Percentiles rank a stretch among this genome's conserved stretches.
phyloP scores from a whole-genome alignment of 2,113 vertebrate genomes.

The Ophthalmolycus amberensis region DNA sequence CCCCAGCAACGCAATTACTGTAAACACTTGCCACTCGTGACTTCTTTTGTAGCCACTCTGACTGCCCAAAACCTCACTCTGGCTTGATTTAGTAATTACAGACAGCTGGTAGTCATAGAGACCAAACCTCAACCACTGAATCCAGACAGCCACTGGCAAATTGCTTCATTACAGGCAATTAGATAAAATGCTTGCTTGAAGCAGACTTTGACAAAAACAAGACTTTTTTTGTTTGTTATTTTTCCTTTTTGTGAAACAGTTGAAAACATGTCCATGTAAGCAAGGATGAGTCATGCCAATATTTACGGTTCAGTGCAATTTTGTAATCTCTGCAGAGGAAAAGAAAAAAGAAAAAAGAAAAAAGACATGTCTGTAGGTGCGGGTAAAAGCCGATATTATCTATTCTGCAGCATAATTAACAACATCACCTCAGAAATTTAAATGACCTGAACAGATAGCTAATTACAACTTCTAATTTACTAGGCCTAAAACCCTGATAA shows the following conservation, averaged over 20 bases:
- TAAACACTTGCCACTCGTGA: conserved; percentile 31
- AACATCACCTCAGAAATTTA: conserved; percentile 27
- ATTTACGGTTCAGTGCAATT: background rate
- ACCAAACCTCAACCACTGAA: conserved; percentile 60
- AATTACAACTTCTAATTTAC: conserved; percentile 53
- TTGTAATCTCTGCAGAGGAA: background rate
- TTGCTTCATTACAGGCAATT: conserved; percentile 64
- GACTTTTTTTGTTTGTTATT: background rate
- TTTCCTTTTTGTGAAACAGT: conserved; percentile 31
- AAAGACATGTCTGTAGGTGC: background rate
- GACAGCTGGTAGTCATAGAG: conserved; percentile 76
- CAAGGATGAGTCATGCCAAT: background rate
- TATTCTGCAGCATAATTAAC: conserved; percentile 19
- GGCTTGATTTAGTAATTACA: conserved; percentile 75
- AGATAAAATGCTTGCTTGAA: conserved; percentile 38
- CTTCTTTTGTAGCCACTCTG: conserved; percentile 43
- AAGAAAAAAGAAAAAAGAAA: background rate
- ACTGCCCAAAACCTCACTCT: conserved; percentile 34
- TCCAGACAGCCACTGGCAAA: conserved; percentile 61
- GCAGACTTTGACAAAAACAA: conserved; percentile 32
- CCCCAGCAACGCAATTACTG: conserved; percentile 23
- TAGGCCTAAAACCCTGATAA: conserved; percentile 45
- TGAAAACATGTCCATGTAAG: background rate
- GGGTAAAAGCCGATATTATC: background rate
- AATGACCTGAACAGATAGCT: conserved; percentile 42